Percentiles rank a stretch among this genome's conserved stretches.
phyloP scores from a whole-genome alignment of 2,113 vertebrate species.

The Sakesphorus luctuosus region DNA sequence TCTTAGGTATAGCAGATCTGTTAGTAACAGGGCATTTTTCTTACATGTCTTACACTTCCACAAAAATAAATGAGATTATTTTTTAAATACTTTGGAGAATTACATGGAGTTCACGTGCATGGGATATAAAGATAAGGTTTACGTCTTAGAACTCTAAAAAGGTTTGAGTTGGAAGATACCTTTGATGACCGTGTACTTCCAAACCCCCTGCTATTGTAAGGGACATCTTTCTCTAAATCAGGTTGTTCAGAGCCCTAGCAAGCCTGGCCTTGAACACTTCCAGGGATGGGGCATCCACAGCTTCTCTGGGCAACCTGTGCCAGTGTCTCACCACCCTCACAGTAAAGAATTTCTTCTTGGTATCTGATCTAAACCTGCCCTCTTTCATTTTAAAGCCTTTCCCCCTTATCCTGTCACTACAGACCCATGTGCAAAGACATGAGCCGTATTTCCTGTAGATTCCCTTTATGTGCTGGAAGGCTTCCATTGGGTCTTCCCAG shows the following conservation, averaged over 20 bases:
- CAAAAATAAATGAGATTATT: not conserved
- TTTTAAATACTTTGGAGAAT: not conserved
- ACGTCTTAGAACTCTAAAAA: not conserved
- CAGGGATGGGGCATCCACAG: not conserved
- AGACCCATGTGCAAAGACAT: not conserved
- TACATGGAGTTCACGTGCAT: not conserved
- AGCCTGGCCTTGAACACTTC: not conserved
- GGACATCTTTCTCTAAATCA: not conserved
- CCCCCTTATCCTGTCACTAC: not conserved
- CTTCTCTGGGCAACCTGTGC: not conserved
- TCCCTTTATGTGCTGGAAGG: not conserved
- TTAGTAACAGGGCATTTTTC: not conserved
- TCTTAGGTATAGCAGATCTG: not conserved
- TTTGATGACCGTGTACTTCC: not conserved
- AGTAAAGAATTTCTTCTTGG: not conserved
- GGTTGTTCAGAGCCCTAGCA: not conserved
- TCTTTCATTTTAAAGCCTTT: not conserved
- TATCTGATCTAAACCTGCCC: not conserved
- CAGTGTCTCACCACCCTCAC: not conserved
- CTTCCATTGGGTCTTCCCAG: rapidly evolving
- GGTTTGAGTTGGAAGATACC: not conserved
- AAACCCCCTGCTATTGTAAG: not conserved
- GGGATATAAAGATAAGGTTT: not conserved
- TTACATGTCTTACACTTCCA: not conserved
- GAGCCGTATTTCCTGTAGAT: not conserved